Evolutionary conservation across 1,140 invertebrate genomes (phyloP), one percentile per base, ranked within the genome.

Genomic region (Ceratoteleas bidentatus): DNA sequence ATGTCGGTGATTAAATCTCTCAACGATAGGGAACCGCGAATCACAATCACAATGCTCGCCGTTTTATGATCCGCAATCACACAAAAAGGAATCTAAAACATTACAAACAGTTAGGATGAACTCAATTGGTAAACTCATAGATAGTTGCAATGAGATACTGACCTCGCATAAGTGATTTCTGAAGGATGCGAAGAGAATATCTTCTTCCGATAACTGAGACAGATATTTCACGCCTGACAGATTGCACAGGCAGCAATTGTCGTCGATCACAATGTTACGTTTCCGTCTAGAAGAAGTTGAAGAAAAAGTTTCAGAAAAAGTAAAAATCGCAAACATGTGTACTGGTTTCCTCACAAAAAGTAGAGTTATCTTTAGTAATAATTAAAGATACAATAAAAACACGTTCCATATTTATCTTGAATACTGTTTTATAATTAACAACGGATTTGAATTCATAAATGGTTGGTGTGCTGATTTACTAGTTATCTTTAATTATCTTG

Each of bases 171-270:
- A 93, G 69, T 95, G 93, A 91, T 98, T 98, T 82, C 95, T 94
- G 89, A 98, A 98, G 4, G 96, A 97, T 6, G 96, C 96, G 87
- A 96, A 97, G 11, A 97, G 91, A 80, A 98, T 95, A 89, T 98
- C 96, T 75, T 96, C 94, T 16, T 96, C 94, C 0, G 94, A 88
- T 10, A 97, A 84, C 76, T 94, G 93, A 2, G 96, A 96, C 65
- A 96, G 92, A 70, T 95, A 94, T 88, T 95, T 95, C 14, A 98
- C 94, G 34, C 96, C 96, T 13, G 96, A 96, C 33, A 96, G 94
- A 91, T 97, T 94, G 91, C 97, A 98, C 73, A 96, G 91, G 87
- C 97, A 98, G 89, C 96, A 97, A 91, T 98, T 98, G 90, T 98
- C 97, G 68, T 96, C 95, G 8, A 94, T 92, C 8, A 98, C 94